phyloP scores from a whole-genome alignment of 2,888 invertebrate genomes.

The Atherix ibis region DNA sequence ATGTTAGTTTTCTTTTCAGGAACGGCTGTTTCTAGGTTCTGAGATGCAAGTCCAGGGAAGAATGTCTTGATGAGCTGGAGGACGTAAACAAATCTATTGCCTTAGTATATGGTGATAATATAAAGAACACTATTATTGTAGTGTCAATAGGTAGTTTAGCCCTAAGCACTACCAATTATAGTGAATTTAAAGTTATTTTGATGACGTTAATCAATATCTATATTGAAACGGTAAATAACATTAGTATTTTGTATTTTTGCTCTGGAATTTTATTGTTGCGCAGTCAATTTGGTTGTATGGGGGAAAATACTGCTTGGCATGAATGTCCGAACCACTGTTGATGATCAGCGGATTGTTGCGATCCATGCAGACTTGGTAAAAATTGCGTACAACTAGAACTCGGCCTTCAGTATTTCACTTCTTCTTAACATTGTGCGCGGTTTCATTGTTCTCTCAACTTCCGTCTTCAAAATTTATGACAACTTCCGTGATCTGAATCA shows the following conservation, averaged over 20 bases:
- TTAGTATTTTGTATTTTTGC: slow-evolving; percentile 3
- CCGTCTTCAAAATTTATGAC: slow-evolving; percentile 3
- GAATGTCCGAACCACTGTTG: no score
- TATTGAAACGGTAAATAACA: slow-evolving; percentile 2
- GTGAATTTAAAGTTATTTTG: background rate
- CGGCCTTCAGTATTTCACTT: slow-evolving; percentile 1
- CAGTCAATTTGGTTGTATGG: slow-evolving; percentile 2
- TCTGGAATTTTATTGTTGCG: slow-evolving; percentile 3
- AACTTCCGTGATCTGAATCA: background rate
- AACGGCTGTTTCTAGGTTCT: no score
- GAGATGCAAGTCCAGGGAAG: no score
- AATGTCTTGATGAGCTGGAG: no score
- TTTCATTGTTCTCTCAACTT: slow-evolving; percentile 3
- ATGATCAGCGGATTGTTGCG: background rate
- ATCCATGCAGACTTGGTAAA: background rate
- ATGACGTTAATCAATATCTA: background rate
- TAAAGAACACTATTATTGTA: no score
- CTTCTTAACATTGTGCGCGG: slow-evolving; percentile 1
- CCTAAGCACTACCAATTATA: background rate
- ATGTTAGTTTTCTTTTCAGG: no score
- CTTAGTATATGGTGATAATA: no score
- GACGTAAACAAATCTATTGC: no score
- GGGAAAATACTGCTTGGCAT: background rate
- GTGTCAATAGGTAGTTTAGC: no score
- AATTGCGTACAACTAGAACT: slow-evolving; percentile 3